phyloP scores from a whole-genome alignment of 2,797 vertebrate genomes.

The Sarcophilus harrisii region DNA sequence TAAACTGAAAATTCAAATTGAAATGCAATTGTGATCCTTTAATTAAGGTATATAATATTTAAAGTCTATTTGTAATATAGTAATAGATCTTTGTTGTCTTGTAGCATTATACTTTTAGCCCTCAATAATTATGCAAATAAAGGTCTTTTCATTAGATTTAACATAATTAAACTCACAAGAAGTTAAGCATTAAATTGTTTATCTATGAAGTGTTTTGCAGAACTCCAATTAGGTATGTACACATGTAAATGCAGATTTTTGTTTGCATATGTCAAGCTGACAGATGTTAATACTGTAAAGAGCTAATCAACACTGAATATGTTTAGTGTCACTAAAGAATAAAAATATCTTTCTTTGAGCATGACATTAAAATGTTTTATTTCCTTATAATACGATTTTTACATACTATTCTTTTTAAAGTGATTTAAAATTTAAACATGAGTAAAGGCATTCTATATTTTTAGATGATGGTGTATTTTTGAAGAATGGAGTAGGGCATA shows the following conservation, averaged over 20 bases:
- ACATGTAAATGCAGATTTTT: conserved; percentile 83
- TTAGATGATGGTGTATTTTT: neutral
- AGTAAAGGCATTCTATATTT: neutral
- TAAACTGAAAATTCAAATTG: neutral
- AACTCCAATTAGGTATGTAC: conserved; percentile 83
- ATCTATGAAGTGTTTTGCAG: conserved; percentile 81
- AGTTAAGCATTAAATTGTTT: conserved; percentile 81
- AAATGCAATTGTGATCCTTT: neutral
- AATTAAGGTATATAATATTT: neutral
- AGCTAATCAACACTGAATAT: conserved; percentile 86
- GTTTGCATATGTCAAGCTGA: conserved; percentile 81
- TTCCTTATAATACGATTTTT: conserved; percentile 65
- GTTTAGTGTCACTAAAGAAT: conserved; percentile 83
- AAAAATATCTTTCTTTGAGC: conserved; percentile 72
- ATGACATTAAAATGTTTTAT: conserved; percentile 70
- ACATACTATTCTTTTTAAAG: conserved; percentile 31
- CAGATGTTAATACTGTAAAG: conserved; percentile 85
- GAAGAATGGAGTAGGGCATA: rapidly evolving
- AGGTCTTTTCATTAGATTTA: conserved; percentile 80
- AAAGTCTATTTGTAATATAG: neutral
- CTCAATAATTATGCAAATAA: conserved; percentile 71
- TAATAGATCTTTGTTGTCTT: neutral
- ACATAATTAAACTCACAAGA: conserved; percentile 78
- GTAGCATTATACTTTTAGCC: conserved; percentile 37
- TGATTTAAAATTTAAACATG: conserved; percentile 49